These are phyloP conservation scores for Pectinophora gossypiella DNA, from an alignment of 1,140 invertebrate species.

Conservation along the genomic window DNA sequence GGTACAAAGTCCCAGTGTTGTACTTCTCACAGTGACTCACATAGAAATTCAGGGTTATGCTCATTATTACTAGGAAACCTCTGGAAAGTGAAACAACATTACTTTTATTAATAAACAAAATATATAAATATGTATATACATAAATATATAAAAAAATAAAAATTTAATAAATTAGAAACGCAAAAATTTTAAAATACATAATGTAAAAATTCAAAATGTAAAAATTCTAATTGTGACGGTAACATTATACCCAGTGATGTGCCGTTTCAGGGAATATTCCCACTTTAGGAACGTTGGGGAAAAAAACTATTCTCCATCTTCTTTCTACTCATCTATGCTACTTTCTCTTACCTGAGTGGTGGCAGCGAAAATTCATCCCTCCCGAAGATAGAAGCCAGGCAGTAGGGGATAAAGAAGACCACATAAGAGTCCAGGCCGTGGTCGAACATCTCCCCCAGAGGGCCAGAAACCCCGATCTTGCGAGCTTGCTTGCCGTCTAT, in stretches of 20 bases:
- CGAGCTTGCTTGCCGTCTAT: slow-evolving; percentile 99
- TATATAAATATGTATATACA: no score
- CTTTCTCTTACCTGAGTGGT: slow-evolving; percentile 74
- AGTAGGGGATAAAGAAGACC: slow-evolving; percentile 91
- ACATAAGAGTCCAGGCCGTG: slow-evolving; percentile 98
- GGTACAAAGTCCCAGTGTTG: slow-evolving; percentile 94
- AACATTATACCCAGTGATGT: no score
- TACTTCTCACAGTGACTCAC: slow-evolving; percentile 99
- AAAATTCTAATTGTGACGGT: no score
- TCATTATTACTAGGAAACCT: slow-evolving; percentile 89
- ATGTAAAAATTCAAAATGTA: no score
- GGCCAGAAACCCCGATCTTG: slow-evolving; percentile 92
- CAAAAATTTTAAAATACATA: no score
- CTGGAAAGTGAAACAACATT: no score
- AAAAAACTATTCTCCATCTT: no score
- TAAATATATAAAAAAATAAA: neutral
- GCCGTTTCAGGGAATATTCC: no score
- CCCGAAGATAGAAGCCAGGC: slow-evolving; percentile 94
- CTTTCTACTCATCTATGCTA: neutral
- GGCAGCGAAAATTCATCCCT: slow-evolving; percentile 80
- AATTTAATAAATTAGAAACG: no score
- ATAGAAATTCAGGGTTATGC: slow-evolving; percentile 94
- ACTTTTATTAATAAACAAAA: no score
- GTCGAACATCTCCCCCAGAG: slow-evolving; percentile 98
- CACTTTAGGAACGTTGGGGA: no score